Conservation (phyloP, 2,797 vertebrate species). For the Trematomus bernacchii region DNA sequence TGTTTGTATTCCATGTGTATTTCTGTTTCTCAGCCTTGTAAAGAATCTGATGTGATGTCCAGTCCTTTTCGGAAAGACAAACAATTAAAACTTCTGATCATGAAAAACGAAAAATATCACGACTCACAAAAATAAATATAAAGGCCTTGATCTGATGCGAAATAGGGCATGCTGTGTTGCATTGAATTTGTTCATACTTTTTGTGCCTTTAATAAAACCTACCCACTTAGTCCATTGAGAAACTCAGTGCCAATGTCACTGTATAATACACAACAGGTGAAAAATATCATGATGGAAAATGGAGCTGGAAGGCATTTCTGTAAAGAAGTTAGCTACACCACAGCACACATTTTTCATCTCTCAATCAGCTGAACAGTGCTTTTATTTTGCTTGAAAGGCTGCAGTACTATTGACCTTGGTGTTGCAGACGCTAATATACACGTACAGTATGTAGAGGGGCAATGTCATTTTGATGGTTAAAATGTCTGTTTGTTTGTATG, state of each 20-base stretch:
- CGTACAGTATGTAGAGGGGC: not conserved
- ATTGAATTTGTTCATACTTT: not conserved
- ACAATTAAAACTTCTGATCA: too few species aligned
- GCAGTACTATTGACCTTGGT: not conserved
- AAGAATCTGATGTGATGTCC: too few species aligned
- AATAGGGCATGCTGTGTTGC: not conserved
- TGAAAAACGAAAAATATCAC: not conserved
- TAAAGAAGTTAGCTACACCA: constrained; percentile 24
- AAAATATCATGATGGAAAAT: constrained; percentile 12
- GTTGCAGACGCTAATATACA: not conserved
- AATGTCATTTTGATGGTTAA: constrained; percentile 14
- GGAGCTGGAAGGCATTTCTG: not conserved
- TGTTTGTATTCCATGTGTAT: too few species aligned
- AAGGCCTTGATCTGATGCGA: not conserved
- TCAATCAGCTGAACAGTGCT: not conserved
- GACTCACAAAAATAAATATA: not conserved
- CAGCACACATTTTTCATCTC: constrained; percentile 15
- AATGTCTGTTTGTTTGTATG: not conserved
- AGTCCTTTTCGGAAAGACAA: too few species aligned
- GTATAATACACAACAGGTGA: not conserved
- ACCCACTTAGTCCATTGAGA: not conserved
- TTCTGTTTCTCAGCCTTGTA: too few species aligned
- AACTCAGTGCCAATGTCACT: not conserved
- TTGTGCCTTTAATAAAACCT: not conserved
- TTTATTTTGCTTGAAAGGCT: constrained; percentile 8